Conservation (phyloP, 30 jellyfish, hydroid and myxozoan genomes). For the Chironex yamaguchii region DNA sequence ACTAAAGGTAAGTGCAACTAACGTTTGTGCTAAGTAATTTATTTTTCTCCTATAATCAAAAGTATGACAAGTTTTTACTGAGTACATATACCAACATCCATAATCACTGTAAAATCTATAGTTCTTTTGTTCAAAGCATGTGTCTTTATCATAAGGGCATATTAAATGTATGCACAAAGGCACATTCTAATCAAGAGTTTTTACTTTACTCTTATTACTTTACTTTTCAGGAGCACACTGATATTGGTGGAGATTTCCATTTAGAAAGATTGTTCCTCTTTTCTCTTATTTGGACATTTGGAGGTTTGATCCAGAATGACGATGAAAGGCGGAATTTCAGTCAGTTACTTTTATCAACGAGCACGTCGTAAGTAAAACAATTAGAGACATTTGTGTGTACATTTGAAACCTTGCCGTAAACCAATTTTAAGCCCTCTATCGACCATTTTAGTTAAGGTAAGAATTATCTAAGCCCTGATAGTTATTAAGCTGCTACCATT, state of each 20-base stretch:
- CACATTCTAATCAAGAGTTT: background rate
- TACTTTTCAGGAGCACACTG: slow-evolving; percentile 75
- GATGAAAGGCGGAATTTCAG: slow-evolving; percentile 77
- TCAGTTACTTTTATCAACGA: slow-evolving; percentile 64
- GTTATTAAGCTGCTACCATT: too few relatives aligned
- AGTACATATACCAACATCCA: background rate
- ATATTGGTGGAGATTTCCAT: slow-evolving; percentile 89
- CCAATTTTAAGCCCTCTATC: too few relatives aligned
- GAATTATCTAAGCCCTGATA: too few relatives aligned
- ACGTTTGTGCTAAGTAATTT: too few relatives aligned
- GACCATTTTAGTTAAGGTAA: too few relatives aligned
- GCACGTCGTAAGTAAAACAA: slow-evolving; percentile 75
- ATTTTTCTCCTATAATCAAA: too few relatives aligned
- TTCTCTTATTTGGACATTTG: slow-evolving; percentile 90
- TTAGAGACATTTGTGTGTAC: too few relatives aligned
- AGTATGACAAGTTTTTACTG: too few relatives aligned
- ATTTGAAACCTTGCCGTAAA: too few relatives aligned
- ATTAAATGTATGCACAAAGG: background rate
- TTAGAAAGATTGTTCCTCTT: slow-evolving; percentile 79
- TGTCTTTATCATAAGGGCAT: too few relatives aligned
- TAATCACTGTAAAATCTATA: too few relatives aligned
- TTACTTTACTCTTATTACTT: background rate
- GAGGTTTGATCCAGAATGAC: slow-evolving; percentile 78
- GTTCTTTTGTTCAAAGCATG: too few relatives aligned
- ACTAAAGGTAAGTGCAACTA: slow-evolving; percentile 58